Conservation (phyloP, 2,888 invertebrate species). For the Exephanes ischioxanthus region DNA sequence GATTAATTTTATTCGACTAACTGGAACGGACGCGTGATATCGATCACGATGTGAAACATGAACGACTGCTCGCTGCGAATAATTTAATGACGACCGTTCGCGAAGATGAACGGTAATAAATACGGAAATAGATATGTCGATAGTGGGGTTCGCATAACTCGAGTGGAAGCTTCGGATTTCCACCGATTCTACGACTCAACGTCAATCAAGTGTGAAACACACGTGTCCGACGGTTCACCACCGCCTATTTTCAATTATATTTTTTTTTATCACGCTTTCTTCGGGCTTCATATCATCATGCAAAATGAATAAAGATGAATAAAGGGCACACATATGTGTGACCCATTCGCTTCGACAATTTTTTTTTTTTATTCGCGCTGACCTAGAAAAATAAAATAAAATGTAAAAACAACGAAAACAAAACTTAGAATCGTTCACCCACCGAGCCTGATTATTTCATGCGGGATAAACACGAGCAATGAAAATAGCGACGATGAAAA, state of each 20-base stretch:
- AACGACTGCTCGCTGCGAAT: background rate
- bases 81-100: background rate
- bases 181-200: background rate
- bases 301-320: background rate
- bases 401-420: background rate
- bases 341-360: background rate
- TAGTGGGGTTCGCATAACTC: background rate
- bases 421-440: background rate
- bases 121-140: conserved; percentile 11
- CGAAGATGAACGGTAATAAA: background rate
- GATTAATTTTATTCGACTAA: background rate
- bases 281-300: background rate
- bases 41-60: background rate
- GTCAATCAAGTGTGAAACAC: conserved; percentile 1
- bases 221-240: background rate
- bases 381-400: background rate
- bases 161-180: background rate
- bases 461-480: background rate
- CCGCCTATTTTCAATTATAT: background rate
- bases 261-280: background rate
- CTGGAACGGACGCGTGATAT: background rate
- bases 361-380: background rate
- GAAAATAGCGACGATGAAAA: background rate
- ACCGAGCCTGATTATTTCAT: background rate
- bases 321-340: background rate